Conservation (phyloP, 2,113 vertebrate genomes). For the Lophius piscatorius region DNA sequence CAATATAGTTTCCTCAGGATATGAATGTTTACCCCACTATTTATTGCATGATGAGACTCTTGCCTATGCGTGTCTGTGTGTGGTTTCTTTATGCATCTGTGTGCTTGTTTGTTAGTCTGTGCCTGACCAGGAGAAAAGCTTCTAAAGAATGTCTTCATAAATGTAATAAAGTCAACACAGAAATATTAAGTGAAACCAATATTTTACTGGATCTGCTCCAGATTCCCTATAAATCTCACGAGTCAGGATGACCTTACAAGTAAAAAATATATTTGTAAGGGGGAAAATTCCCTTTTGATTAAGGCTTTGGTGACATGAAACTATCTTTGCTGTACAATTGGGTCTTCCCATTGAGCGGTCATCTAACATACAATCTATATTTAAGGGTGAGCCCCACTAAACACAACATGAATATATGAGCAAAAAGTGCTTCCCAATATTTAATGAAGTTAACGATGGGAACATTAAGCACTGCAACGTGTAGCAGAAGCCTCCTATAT, state of each 20-base stretch:
- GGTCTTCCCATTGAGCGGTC: conserved; percentile 51
- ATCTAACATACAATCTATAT: conserved; percentile 41
- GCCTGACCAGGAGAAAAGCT: conserved; percentile 45
- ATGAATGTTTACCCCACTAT: conserved; percentile 30
- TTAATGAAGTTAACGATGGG: too few species aligned
- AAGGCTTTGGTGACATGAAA: conserved; percentile 54
- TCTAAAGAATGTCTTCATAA: conserved; percentile 60
- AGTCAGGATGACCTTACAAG: conserved; percentile 62
- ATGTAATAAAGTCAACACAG: conserved; percentile 57
- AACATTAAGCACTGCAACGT: conserved; percentile 25
- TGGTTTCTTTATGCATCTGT: conserved; percentile 24
- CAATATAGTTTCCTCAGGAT: conserved; percentile 50
- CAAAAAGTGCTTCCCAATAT: conserved; percentile 43
- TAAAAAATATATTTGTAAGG: conserved; percentile 58
- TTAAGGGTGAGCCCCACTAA: conserved; percentile 43
- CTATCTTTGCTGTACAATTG: conserved; percentile 51
- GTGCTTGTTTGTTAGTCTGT: conserved; percentile 38
- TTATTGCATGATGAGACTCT: conserved; percentile 30
- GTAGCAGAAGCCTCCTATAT: conserved; percentile 48
- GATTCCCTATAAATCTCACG: conserved; percentile 50
- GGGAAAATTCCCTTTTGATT: conserved; percentile 51
- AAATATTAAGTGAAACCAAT: conserved; percentile 64
- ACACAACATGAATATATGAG: conserved; percentile 41
- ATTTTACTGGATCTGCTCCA: conserved; percentile 58
- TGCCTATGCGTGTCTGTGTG: background rate